These are phyloP conservation scores for Digitonthophagus gazella DNA, from an alignment of 2,888 invertebrate species.

Conservation along the genomic window DNA sequence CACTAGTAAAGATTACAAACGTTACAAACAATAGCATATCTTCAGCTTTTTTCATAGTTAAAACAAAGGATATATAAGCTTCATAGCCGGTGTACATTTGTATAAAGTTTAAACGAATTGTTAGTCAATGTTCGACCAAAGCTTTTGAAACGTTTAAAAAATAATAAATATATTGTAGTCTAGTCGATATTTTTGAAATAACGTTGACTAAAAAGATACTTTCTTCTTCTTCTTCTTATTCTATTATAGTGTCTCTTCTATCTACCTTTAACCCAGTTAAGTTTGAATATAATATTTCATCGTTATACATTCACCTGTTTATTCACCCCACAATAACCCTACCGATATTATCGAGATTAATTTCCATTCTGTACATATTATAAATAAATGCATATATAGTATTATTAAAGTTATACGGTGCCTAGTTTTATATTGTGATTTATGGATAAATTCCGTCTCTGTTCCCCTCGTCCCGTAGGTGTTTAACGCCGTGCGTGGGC, in stretches of 20 bases:
- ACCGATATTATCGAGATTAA: background rate
- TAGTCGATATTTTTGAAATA: background rate
- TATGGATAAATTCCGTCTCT: slow-evolving; percentile 19
- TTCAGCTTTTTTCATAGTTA: slow-evolving; percentile 7
- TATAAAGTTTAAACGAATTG: background rate
- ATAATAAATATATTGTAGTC: background rate
- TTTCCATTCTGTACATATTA: slow-evolving; percentile 18
- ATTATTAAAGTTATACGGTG: slow-evolving; percentile 25
- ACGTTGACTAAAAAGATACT: background rate
- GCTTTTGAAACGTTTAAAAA: background rate
- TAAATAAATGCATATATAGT: slow-evolving; percentile 22
- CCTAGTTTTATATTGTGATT: slow-evolving; percentile 28
- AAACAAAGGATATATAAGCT: slow-evolving; percentile 5
- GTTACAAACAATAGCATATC: slow-evolving; percentile 13
- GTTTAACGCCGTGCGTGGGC: background rate
- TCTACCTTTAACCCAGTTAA: background rate
- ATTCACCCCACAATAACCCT: background rate
- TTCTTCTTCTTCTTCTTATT: background rate
- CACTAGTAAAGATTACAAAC: slow-evolving; percentile 33
- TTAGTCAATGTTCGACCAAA: slow-evolving; percentile 1
- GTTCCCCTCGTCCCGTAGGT: slow-evolving; percentile 7
- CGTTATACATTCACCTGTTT: background rate
- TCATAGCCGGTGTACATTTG: slow-evolving; percentile 12
- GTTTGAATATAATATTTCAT: background rate
- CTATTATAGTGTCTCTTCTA: background rate